Conservation (phyloP, 2,113 vertebrate species). For the Pristiophorus japonicus region DNA sequence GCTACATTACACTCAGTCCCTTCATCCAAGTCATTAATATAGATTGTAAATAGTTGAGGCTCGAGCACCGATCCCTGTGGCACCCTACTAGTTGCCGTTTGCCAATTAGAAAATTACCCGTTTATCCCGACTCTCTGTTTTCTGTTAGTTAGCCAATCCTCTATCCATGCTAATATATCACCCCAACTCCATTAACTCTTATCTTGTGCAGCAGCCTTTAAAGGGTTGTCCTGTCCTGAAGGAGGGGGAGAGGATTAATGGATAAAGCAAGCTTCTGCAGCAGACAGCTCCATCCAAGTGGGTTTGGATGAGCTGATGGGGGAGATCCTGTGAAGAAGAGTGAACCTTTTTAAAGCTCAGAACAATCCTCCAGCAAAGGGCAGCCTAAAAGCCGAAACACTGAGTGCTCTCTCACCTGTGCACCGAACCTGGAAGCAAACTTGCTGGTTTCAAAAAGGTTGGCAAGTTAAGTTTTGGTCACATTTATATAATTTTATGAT, state of each 20-base stretch:
- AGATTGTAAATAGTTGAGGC: too few species aligned
- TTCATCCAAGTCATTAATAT: too few species aligned
- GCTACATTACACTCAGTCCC: too few species aligned
- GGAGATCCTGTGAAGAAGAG: background rate
- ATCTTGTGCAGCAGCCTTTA: background rate
- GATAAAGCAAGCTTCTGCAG: background rate
- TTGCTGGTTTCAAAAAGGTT: background rate
- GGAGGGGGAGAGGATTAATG: background rate
- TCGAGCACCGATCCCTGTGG: too few species aligned
- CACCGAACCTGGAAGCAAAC: background rate
- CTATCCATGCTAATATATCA: too few species aligned
- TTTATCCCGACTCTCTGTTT: too few species aligned
- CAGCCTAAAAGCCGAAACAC: background rate
- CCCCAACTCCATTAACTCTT: too few species aligned
- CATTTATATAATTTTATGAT: background rate
- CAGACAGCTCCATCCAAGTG: background rate
- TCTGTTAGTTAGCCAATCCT: too few species aligned
- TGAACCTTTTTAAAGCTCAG: background rate
- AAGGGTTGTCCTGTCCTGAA: background rate
- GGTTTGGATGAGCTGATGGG: background rate
- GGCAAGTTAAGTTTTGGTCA: background rate
- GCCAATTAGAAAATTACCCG: too few species aligned
- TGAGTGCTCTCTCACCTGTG: too few species aligned
- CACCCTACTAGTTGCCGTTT: too few species aligned
- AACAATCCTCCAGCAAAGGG: background rate